Evolutionary conservation across 2,888 invertebrate species (phyloP), one percentile per base, ranked within the genome.

Genomic region (Polydrusus tereticollis): DNA sequence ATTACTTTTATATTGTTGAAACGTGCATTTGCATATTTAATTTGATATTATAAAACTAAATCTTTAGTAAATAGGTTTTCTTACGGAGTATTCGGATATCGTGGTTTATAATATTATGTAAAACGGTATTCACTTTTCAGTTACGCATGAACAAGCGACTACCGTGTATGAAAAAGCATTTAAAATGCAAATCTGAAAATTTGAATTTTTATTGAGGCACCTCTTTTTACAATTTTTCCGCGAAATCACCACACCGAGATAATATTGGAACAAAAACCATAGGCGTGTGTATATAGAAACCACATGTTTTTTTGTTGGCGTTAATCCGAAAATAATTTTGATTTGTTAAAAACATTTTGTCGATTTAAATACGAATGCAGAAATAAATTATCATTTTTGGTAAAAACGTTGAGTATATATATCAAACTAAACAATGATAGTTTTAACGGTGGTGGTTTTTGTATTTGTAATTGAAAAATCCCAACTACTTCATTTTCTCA

Each of bases 131-230:
- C 80, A 78, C 80, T 81, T 81, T 79, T 80, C 77, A 78, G 81
- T 80, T 80, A 81, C 81, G 82, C 81, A 81, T 80, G 80, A 80
- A 76, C 79, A 78, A 77, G 78, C 78, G 80, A 78, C 80, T 80
- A 80, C 80, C 78, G 81, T 81, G 80, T 82, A 82, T 82, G 83
- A 82, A 82, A 83, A 83, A 82, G 82, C 83, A 83, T 83, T 84
- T 83, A 84, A 84, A 83, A 84, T 84, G 84, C 82, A 84, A 84
- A 84, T 84, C 77, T 77, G 67, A 76, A 81, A 83, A 84, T 84
- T 84, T 83, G 84, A 84, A 84, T 84, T 84, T 84, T 84, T 84
- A 84, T 84, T 84, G 80, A 80, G 76, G 74, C 73, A 71, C 72
- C 75, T 69, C 65, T 76, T 74, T 76, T 72, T 69, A 55, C 60